phyloP scores from a whole-genome alignment of 2,797 vertebrate species.

The Lepus townsendii region DNA sequence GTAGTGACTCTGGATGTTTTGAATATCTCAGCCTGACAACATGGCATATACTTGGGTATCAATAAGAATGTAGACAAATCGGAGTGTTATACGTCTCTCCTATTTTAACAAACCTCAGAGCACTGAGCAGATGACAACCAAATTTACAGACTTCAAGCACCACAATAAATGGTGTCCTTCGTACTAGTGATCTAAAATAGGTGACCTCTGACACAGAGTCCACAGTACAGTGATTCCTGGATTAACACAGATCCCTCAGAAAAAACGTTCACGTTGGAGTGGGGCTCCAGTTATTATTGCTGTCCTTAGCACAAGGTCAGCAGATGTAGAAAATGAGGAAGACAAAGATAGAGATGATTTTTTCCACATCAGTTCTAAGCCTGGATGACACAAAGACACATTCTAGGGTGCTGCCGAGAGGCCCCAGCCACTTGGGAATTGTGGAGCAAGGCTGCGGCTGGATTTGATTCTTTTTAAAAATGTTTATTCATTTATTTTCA shows the following conservation, averaged over 20 bases:
- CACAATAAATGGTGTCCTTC: background rate
- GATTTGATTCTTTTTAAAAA: background rate
- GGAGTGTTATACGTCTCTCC: constrained; percentile 17
- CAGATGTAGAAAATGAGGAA: background rate
- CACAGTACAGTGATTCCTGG: background rate
- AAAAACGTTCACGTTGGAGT: background rate
- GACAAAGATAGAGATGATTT: background rate
- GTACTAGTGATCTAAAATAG: background rate
- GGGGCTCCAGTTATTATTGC: background rate
- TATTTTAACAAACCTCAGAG: background rate
- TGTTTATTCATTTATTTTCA: too few relatives aligned
- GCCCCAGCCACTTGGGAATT: background rate
- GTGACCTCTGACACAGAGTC: background rate
- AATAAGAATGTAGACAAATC: constrained; percentile 31
- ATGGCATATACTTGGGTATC: background rate
- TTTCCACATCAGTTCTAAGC: background rate
- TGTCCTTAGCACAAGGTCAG: constrained; percentile 13
- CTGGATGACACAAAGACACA: background rate
- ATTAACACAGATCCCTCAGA: background rate
- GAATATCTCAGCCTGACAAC: constrained; percentile 48
- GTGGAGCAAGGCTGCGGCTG: rapidly evolving
- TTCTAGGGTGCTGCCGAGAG: background rate
- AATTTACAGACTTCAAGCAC: constrained; percentile 28
- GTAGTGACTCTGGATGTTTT: constrained; percentile 5
- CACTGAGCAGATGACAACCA: constrained; percentile 23